These are phyloP conservation scores for Thereva nobilitata DNA, from an alignment of 2,888 invertebrate species.

Conservation along the genomic window DNA sequence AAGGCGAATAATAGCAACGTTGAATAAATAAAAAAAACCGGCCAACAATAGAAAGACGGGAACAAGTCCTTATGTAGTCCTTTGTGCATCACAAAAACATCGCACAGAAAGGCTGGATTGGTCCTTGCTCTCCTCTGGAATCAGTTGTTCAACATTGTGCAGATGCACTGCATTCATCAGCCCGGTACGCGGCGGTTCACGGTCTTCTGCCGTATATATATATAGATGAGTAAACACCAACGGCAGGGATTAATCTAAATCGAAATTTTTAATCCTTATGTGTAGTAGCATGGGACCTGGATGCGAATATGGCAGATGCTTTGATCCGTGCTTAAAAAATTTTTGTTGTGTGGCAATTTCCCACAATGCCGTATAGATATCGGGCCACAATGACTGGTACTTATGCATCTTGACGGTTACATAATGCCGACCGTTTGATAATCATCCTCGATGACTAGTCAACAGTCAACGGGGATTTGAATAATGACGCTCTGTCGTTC, in stretches of 20 bases:
- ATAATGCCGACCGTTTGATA: not conserved
- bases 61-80: conserved; percentile 38
- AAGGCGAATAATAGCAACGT: conserved; percentile 30
- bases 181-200: not conserved
- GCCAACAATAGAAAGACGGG: conserved; percentile 31
- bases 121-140: not conserved
- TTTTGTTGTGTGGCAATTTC: conserved; percentile 10
- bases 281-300: not conserved
- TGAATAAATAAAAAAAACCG: conserved; percentile 32
- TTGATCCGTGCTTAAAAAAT: conserved; percentile 23
- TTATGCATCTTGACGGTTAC: not conserved
- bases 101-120: not conserved
- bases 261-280: conserved; percentile 33
- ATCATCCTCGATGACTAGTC: conserved; percentile 25
- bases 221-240: conserved; percentile 31
- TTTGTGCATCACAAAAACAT: not conserved
- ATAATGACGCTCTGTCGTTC: conserved; percentile 19
- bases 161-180: conserved; percentile 25
- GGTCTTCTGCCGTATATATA: conserved; percentile 3
- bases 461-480: conserved; percentile 28
- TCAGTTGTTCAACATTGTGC: conserved; percentile 25
- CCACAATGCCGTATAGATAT: conserved; percentile 8
- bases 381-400: conserved; percentile 15
- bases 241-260: conserved; percentile 25
- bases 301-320: conserved; percentile 31